A percentile compares a stretch with the other conserved stretches of the same genome.
Conservation (phyloP, 1,140 invertebrate genomes). For the Magallana angulata region DNA sequence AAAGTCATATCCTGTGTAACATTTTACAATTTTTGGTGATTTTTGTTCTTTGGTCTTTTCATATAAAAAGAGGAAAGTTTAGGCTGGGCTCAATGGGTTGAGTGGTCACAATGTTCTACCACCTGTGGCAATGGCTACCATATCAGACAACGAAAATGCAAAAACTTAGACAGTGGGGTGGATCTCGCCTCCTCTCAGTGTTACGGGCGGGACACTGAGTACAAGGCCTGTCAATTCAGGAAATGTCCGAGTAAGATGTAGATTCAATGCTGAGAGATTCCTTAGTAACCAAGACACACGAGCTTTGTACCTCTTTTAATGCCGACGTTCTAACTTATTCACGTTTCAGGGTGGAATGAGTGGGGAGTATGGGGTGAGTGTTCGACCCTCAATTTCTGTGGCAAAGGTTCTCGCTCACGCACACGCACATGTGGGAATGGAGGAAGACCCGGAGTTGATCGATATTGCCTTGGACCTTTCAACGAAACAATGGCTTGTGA, state of each 20-base stretch:
- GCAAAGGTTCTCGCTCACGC: slow-evolving; percentile 63
- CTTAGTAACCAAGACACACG: too few relatives aligned
- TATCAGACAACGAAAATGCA: slow-evolving; percentile 62
- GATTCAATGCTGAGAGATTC: too few relatives aligned
- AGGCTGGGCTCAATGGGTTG: slow-evolving; percentile 66
- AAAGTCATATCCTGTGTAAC: neutral
- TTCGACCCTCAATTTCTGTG: slow-evolving; percentile 68
- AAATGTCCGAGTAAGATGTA: slow-evolving; percentile 70
- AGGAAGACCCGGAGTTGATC: slow-evolving; percentile 67
- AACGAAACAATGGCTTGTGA: slow-evolving; percentile 68
- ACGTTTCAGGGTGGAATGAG: slow-evolving; percentile 64
- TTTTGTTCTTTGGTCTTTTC: neutral
- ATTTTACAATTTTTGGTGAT: too few relatives aligned
- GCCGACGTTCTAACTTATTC: too few relatives aligned
- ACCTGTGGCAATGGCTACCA: slow-evolving; percentile 70
- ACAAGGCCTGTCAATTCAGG: slow-evolving; percentile 60
- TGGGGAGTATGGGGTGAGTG: slow-evolving; percentile 72
- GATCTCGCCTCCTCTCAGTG: slow-evolving; percentile 59
- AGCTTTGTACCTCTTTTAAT: too few relatives aligned
- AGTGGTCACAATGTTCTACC: slow-evolving; percentile 66
- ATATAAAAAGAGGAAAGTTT: slow-evolving; percentile 55
- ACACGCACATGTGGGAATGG: slow-evolving; percentile 66
- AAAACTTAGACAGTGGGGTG: slow-evolving; percentile 54
- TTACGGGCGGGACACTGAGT: slow-evolving; percentile 64
- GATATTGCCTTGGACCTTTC: slow-evolving; percentile 70